Evolutionary conservation across 2,797 vertebrate genomes (phyloP).

Genomic region (Eospalax fontanierii): DNA sequence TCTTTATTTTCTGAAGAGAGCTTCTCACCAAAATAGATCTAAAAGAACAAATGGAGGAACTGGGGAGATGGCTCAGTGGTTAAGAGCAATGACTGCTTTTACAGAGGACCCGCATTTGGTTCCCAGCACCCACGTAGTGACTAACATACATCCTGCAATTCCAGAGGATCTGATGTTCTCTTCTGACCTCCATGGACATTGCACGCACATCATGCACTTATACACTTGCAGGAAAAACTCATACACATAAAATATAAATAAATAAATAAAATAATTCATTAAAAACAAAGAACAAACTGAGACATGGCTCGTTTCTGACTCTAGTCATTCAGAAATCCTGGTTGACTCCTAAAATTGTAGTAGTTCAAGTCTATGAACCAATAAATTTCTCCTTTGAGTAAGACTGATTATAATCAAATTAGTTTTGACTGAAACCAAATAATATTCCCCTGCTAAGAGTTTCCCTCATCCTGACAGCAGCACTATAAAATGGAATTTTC

Average conservation of each 20-base stretch:
- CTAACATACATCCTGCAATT: too few relatives aligned
- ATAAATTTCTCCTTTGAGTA: not conserved
- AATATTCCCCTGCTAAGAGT: not conserved
- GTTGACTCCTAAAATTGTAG: not conserved
- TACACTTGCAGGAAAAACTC: too few relatives aligned
- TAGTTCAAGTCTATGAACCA: not conserved
- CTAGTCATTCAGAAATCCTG: not conserved
- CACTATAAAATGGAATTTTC: not conserved
- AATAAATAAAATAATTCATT: too few relatives aligned
- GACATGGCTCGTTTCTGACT: not conserved
- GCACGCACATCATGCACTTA: too few relatives aligned
- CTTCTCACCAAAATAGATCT: not conserved
- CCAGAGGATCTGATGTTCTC: too few relatives aligned
- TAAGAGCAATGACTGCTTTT: too few relatives aligned
- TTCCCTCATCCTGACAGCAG: not conserved
- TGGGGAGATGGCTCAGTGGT: too few relatives aligned
- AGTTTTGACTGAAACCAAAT: not conserved
- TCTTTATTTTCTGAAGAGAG: not conserved
- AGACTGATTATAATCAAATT: conserved; percentile 5
- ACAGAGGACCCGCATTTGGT: too few relatives aligned
- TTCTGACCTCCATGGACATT: too few relatives aligned
- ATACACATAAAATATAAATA: too few relatives aligned
- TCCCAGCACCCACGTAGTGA: too few relatives aligned
- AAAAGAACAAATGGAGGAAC: not conserved
- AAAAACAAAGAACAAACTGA: not conserved